Percentiles rank a stretch among this genome's conserved stretches.
Evolutionary conservation across 2,888 invertebrate species (phyloP).

Genomic region (Phyllotreta striolata): DNA sequence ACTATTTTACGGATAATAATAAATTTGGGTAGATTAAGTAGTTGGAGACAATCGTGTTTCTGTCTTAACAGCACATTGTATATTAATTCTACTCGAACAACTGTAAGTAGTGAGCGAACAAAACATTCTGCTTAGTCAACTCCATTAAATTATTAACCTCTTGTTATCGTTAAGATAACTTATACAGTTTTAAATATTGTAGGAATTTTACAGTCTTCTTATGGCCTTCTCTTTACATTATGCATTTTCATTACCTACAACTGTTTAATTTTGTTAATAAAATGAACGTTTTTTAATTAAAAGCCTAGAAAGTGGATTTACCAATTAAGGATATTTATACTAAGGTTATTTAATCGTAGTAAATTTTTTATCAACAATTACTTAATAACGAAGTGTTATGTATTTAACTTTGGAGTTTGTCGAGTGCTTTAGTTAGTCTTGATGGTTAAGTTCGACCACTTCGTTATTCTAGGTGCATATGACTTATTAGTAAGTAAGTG

Average conservation of each 20-base stretch:
- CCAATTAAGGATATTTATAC: no score
- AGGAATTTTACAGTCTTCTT: no score
- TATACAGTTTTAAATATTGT: no score
- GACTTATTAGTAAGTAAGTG: slow-evolving; percentile 19
- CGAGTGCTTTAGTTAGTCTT: background rate
- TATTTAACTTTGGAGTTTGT: slow-evolving; percentile 1
- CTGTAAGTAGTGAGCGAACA: slow-evolving; percentile 2
- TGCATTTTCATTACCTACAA: no score
- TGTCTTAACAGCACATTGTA: slow-evolving; percentile 13
- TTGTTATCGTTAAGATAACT: no score
- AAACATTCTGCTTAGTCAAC: slow-evolving; percentile 6
- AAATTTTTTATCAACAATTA: background rate
- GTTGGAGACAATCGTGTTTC: slow-evolving; percentile 8
- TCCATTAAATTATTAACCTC: slow-evolving; percentile 1
- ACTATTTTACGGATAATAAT: background rate
- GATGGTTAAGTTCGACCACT: slow-evolving; percentile 6
- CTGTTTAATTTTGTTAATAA: no score
- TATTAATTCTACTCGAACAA: slow-evolving; percentile 15
- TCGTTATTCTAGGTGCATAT: slow-evolving; percentile 3
- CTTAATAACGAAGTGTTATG: background rate
- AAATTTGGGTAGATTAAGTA: slow-evolving; percentile 1
- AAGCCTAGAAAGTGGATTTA: no score
- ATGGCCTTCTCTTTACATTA: no score
- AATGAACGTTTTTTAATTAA: no score
- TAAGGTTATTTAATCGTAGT: no score